Evolutionary conservation across 2,113 vertebrate species (phyloP).

Genomic region (Brachirus orientalis): DNA sequence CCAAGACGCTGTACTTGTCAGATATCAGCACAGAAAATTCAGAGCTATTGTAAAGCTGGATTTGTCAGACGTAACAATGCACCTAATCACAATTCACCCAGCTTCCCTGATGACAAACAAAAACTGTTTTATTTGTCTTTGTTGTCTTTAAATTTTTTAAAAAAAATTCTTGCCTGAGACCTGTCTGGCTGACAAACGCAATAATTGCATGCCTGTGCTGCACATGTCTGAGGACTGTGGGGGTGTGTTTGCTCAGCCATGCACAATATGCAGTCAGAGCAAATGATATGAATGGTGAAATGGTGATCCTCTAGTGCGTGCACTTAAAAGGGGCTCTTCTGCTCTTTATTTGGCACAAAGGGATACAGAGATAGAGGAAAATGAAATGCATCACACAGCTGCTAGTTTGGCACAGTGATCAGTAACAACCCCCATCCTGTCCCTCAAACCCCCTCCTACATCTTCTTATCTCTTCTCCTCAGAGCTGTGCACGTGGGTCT

Average conservation of each 20-base stretch:
- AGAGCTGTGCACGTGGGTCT: conserved; percentile 52
- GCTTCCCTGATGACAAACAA: conserved; percentile 12
- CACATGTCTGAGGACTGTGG: conserved; percentile 29
- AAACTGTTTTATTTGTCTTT: conserved; percentile 13
- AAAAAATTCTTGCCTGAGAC: conserved; percentile 20
- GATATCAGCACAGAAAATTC: conserved; percentile 42
- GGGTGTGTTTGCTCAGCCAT: conserved; percentile 55
- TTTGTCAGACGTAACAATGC: conserved; percentile 31
- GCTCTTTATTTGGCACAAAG: conserved; percentile 51
- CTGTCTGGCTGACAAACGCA: conserved; percentile 22
- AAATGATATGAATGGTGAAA: conserved; percentile 46
- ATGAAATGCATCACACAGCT: conserved; percentile 69
- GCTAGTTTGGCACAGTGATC: conserved; percentile 54
- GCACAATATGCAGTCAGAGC: conserved; percentile 34
- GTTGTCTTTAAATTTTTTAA: conserved; percentile 17
- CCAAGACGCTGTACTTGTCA: conserved; percentile 41
- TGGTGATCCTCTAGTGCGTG: conserved; percentile 19
- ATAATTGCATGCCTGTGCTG: conserved; percentile 52
- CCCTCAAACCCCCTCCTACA: conserved; percentile 32
- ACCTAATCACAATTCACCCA: conserved; percentile 14
- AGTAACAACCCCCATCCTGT: neutral
- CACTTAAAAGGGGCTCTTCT: conserved; percentile 27
- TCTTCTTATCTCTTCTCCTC: conserved; percentile 64
- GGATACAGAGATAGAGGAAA: conserved; percentile 45
- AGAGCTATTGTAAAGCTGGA: conserved; percentile 18